Percentiles rank a stretch among this genome's conserved stretches.
phyloP scores from a whole-genome alignment of 2,113 vertebrate species.

The Phaethon lepturus region DNA sequence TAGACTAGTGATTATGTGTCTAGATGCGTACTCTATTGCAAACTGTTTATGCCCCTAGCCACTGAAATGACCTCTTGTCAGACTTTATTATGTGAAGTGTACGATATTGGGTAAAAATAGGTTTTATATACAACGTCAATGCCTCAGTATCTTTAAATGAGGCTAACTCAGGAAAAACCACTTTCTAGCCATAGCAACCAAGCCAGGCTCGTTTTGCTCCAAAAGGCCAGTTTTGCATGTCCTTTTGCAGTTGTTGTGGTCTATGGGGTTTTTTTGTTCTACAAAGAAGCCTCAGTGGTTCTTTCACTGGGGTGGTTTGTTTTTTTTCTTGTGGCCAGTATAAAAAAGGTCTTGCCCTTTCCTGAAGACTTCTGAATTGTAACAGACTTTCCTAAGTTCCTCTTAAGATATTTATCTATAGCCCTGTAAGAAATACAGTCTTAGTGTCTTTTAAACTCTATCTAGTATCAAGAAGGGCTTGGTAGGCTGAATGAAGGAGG shows the following conservation, averaged over 20 bases:
- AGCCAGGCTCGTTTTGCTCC: neutral
- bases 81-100: constrained; percentile 2
- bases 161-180: neutral
- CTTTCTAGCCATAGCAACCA: neutral
- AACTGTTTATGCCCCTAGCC: constrained; percentile 38
- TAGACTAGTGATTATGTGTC: neutral
- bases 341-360: neutral
- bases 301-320: accelerated
- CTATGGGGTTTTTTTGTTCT: neutral
- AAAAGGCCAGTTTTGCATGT: neutral
- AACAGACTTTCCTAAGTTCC: neutral
- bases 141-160: neutral
- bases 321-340: neutral
- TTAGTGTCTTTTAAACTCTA: neutral
- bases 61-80: constrained; percentile 25
- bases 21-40: neutral
- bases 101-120: neutral
- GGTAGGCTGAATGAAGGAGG: neutral
- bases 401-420: neutral
- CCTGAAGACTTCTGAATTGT: neutral
- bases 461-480: neutral
- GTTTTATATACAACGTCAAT: neutral
- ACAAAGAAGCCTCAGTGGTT: neutral
- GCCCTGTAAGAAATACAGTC: neutral
- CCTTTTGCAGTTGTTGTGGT: neutral